phyloP scores from a whole-genome alignment of 2,888 invertebrate species.

The Drosophila nr. perissopoda region DNA sequence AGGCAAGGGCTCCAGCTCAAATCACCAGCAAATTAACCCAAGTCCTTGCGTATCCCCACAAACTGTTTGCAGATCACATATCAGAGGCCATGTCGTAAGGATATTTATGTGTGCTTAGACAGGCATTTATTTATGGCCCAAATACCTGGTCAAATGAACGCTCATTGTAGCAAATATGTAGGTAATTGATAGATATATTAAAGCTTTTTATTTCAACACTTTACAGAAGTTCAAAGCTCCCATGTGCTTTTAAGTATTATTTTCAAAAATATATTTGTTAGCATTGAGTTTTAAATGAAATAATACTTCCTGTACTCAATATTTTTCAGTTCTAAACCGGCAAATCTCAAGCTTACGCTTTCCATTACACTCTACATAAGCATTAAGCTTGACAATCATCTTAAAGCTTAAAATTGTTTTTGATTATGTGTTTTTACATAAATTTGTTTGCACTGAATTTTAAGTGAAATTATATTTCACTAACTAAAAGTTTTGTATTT shows the following conservation, averaged over 20 bases:
- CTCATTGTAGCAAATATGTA: not conserved
- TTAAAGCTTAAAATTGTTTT: not conserved
- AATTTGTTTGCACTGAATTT: not conserved
- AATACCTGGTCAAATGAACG: not conserved
- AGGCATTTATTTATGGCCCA: not conserved
- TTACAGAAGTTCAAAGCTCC: too few species aligned
- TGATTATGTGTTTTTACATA: not conserved
- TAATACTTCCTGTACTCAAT: too few species aligned
- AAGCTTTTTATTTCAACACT: not conserved
- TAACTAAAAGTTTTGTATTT: not conserved
- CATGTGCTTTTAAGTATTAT: too few species aligned
- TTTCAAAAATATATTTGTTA: too few species aligned
- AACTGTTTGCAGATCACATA: slow-evolving; percentile 28
- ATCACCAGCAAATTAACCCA: slow-evolving; percentile 21
- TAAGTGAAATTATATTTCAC: not conserved
- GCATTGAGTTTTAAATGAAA: too few species aligned
- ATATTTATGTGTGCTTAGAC: slow-evolving; percentile 1
- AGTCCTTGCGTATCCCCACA: slow-evolving; percentile 8
- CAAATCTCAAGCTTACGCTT: too few species aligned
- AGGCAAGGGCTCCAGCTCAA: slow-evolving; percentile 23
- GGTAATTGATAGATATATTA: not conserved
- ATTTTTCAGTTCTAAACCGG: too few species aligned
- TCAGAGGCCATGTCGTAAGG: slow-evolving; percentile 13
- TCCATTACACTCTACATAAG: too few species aligned
- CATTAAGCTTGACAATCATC: not conserved